Percentiles rank a stretch among this genome's conserved stretches.
Evolutionary conservation across 2,888 invertebrate species (phyloP).

Genomic region (Tachystola acroxantha): DNA sequence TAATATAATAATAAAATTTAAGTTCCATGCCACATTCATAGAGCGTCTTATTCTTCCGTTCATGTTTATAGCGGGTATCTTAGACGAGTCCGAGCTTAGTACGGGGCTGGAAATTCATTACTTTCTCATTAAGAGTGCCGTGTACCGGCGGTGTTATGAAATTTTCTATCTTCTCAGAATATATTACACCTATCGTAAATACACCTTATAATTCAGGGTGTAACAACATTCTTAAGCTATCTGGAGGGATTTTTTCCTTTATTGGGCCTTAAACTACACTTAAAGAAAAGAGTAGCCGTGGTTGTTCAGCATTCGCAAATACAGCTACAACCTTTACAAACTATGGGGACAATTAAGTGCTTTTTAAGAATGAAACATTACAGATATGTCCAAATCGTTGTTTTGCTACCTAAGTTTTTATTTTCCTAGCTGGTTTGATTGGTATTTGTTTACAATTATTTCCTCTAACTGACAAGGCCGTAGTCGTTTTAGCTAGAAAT

Average conservation of each 20-base stretch:
- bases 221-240: too few species aligned
- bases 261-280: background rate
- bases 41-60: background rate
- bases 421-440: too few species aligned
- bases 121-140: constrained; percentile 44
- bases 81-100: constrained; percentile 32
- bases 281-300: too few species aligned
- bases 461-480: too few species aligned
- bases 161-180: constrained; percentile 17
- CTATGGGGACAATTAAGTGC: too few species aligned
- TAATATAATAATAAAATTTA: too few species aligned
- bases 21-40: constrained; percentile 1
- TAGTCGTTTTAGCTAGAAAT: too few species aligned
- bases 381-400: too few species aligned
- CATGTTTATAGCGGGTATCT: constrained; percentile 20
- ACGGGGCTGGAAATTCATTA: constrained; percentile 50
- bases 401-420: too few species aligned
- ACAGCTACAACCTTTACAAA: background rate
- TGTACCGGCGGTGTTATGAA: constrained; percentile 23
- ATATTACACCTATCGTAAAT: constrained; percentile 1
- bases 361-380: too few species aligned
- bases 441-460: too few species aligned
- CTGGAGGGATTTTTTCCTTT: too few species aligned
- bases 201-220: background rate
- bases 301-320: background rate